Evolutionary conservation across 1,140 invertebrate genomes (phyloP), one percentile per base, ranked within the genome.

Genomic region (Probaryconus sp.): DNA sequence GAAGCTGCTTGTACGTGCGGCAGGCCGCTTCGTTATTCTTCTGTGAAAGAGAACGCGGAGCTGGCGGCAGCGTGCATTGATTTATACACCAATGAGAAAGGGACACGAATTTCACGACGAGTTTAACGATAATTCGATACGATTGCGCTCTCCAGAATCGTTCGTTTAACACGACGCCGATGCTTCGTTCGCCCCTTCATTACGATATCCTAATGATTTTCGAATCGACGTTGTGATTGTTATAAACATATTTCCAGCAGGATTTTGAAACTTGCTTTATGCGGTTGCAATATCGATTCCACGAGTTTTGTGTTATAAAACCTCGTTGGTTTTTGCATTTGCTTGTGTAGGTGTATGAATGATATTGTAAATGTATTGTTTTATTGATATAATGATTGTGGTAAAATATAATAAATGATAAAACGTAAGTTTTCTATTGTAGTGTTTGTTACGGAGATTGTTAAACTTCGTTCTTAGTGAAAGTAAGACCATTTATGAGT

Each of bases 31-130:
- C 72, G 72, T 70, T 70, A 69, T 69, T 68, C 72, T 69, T 65
- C 65, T 75, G 72, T 70, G 65, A 75, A 75, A 61, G 72, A 75
- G 65, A 75, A 65, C 60, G 65, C 64, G 51, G 47, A 53, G 40
- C 64, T 51, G 69, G 30, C 61, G 26, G 48, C 61, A 47, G 60
- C 53, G 53, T 20, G 60, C 72, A 75, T 75, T 75, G 72, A 75
- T 75, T 75, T 75, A 75, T 70, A 75, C 60, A 7, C 65, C 65
- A 60, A 65, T 64, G 60, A 48, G 65, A 58, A 65, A 47, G 65
- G 60, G 65, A 70, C 65, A 43, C 64, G 71, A 58, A 61, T 60
- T 64, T 63, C 33, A 53, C 60, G 72, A 53, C 58, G 58, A 35
- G 31, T 60, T 75, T 69, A 58, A 75, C 58, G 51, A 75, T 51